Conservation (phyloP, 2,797 vertebrate species). For the Ptychobarbus kaznakovi region DNA sequence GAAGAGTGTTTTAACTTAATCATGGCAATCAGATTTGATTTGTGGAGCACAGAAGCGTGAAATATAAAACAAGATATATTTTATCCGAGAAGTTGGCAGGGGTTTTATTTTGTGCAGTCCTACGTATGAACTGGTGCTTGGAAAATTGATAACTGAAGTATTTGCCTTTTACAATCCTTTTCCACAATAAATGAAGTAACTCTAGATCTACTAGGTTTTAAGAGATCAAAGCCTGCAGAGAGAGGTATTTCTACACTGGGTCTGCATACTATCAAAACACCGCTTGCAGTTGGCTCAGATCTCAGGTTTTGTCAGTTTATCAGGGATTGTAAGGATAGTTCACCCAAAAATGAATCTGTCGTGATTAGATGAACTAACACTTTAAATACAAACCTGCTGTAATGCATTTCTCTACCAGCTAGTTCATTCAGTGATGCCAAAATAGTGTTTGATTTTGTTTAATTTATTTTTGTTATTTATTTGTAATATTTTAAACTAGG, state of each 20-base stretch:
- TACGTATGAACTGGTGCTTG: neutral
- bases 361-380: neutral
- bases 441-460: neutral
- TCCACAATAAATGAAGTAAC: constrained; percentile 3
- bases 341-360: neutral
- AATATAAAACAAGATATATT: constrained; percentile 16
- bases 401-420: neutral
- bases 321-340: neutral
- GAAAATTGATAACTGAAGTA: neutral
- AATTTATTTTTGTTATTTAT: neutral
- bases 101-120: neutral
- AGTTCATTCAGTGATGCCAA: neutral
- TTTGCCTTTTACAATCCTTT: constrained; percentile 11
- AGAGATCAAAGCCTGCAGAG: constrained; percentile 7
- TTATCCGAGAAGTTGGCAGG: neutral
- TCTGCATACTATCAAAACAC: constrained; percentile 22
- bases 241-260: neutral
- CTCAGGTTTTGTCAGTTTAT: neutral
- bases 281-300: neutral
- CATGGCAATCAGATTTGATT: constrained; percentile 1
- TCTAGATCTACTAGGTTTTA: neutral
- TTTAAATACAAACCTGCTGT: neutral
- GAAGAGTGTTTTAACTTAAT: constrained; percentile 17
- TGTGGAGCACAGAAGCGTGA: neutral
- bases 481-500: neutral